Percentiles rank a stretch among this genome's conserved stretches.
These are phyloP conservation scores for Semnornis frantzii DNA, from an alignment of 2,113 vertebrate genomes.

Conservation along the genomic window DNA sequence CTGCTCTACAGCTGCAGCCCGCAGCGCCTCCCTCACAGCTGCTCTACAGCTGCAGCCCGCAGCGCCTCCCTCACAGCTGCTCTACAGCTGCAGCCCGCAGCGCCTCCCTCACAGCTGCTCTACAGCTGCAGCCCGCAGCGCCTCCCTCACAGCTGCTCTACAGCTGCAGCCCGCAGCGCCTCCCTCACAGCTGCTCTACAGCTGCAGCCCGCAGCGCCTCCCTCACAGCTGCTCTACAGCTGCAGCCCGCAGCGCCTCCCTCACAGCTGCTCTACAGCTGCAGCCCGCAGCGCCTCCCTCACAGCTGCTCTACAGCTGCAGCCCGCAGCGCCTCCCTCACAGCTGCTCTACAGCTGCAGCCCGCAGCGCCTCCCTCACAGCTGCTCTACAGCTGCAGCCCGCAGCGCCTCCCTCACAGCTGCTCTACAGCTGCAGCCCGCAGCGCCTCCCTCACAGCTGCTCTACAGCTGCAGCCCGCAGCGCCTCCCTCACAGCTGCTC, in stretches of 20 bases:
- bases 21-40: not conserved
- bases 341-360: too few relatives aligned
- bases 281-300: too few relatives aligned
- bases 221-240: not conserved
- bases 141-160: not conserved
- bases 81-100: not conserved
- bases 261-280: too few relatives aligned
- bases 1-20: not conserved
- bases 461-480: not conserved
- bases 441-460: not conserved
- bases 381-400: not conserved
- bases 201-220: too few relatives aligned
- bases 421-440: too few relatives aligned
- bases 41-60: too few relatives aligned
- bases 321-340: not conserved
- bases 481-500: not conserved
- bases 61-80: not conserved
- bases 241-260: not conserved
- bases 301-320: not conserved
- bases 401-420: not conserved
- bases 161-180: not conserved
- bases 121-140: too few relatives aligned
- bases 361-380: not conserved
- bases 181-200: too few relatives aligned
- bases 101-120: not conserved